Base-by-base conservation (phyloP, 1,140 invertebrate species). In the Ostrea edulis region DNA sequence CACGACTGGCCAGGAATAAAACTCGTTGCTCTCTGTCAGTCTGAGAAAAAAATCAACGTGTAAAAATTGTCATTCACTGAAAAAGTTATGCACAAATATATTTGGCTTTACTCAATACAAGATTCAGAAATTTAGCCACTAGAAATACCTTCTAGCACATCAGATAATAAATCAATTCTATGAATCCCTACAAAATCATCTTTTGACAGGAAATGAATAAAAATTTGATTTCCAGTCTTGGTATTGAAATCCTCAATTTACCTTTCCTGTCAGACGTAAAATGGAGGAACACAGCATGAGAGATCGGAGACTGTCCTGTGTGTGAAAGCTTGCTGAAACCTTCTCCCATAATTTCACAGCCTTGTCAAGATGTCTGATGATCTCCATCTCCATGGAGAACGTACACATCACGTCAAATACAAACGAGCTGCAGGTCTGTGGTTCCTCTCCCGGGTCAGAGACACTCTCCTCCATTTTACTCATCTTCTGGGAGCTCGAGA, bases 341-440 rank as follows among this genome's bases (percentile, higher is more conserved):
- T 62, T 12, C 25, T 87, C 83, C 88, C 85, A 87, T 20, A 89
- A 85, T 62, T 86, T 83, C 71, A 89, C 20, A 62, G 88, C 88
- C 35, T 71, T 77, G 54, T 89, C 86, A 65, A 89, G 68, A 9
- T 58, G 44, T 52, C 55, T 68, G 20, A 85, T 85, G 68, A 83
- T 71, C 17, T 85, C 83, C 51, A 51, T 82, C 52, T 85, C 82
- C 87, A 77, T 84, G 51, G 65, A 29, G 71, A 88, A 54, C n/a
- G 87, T 88, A 81, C 81, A 82, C 25, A 82, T 81, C 54, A 85
- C 52, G 54, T 52, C 54, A 44, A 52, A 62, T 14, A 12, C 29
- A 35, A 58, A 25, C 8, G 65, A n/a, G 25, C 71, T n/a, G 2
- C 25, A 29, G 53, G 25, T 51, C 29, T 88, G 82, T 29, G 52